phyloP scores from a whole-genome alignment of 2,888 invertebrate species.

The Caenorhabditis japonica region DNA sequence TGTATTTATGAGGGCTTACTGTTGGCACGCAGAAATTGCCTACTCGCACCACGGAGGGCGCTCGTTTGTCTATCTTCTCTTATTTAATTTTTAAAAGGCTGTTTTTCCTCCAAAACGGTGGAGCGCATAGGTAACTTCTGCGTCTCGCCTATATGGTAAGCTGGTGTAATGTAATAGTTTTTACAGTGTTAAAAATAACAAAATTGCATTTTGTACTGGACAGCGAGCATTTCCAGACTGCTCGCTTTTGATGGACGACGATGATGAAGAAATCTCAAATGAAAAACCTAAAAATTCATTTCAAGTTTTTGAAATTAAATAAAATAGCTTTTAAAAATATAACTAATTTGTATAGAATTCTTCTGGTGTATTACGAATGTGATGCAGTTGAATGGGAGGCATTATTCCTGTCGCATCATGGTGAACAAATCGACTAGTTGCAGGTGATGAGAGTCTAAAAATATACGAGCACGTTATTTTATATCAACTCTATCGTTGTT shows the following conservation, averaged over 20 bases:
- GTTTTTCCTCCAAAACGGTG: background rate
- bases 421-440: slow-evolving; percentile 70
- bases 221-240: slow-evolving; percentile 23
- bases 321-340: slow-evolving; percentile 2
- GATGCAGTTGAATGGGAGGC: slow-evolving; percentile 58
- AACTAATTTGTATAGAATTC: slow-evolving; percentile 7
- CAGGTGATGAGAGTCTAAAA: slow-evolving; percentile 67
- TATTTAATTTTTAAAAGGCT: background rate
- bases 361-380: slow-evolving; percentile 6
- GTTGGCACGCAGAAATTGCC: too few species aligned
- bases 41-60: too few species aligned
- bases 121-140: too few species aligned
- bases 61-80: too few species aligned
- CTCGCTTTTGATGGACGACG: slow-evolving; percentile 3
- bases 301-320: slow-evolving; percentile 33
- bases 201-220: slow-evolving; percentile 27
- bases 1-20: too few species aligned
- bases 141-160: too few species aligned
- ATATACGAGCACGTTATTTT: background rate
- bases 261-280: slow-evolving; percentile 7
- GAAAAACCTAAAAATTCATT: slow-evolving; percentile 21
- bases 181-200: slow-evolving; percentile 6
- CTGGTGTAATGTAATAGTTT: too few species aligned
- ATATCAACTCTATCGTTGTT: too few species aligned
- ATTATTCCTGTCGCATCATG: slow-evolving; percentile 71